Evolutionary conservation across 1,140 invertebrate species (phyloP).

Genomic region (Heliconius congener): DNA sequence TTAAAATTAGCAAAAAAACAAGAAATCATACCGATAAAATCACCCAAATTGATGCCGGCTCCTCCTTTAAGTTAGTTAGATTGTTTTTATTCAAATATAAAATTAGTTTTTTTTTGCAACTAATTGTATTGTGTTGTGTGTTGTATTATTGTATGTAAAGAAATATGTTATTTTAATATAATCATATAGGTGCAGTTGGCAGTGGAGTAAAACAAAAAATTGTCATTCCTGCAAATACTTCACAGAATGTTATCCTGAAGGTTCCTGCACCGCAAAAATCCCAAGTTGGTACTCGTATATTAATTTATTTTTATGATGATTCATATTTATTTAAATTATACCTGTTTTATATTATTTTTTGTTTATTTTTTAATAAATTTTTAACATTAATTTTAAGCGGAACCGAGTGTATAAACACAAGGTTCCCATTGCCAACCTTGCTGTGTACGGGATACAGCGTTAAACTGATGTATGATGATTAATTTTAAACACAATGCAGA

Average conservation of each 20-base stretch:
- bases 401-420: too few relatives aligned
- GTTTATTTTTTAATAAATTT: neutral
- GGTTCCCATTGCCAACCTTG: too few relatives aligned
- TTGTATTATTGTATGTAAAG: too few relatives aligned
- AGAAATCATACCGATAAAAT: constrained; percentile 75
- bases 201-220: constrained; percentile 77
- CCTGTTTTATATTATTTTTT: neutral
- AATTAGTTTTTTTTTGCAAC: too few relatives aligned
- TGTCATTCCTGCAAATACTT: constrained; percentile 83
- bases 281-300: constrained; percentile 53
- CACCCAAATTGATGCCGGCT: constrained; percentile 87
- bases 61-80: constrained; percentile 76
- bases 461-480: too few relatives aligned
- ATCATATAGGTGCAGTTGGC: constrained; percentile 42
- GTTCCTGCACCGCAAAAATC: constrained; percentile 54
- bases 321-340: neutral
- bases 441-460: too few relatives aligned
- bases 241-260: constrained; percentile 81
- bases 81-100: neutral
- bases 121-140: too few relatives aligned
- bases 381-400: too few relatives aligned
- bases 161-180: neutral
- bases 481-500: too few relatives aligned
- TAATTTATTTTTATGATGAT: constrained; percentile 7
- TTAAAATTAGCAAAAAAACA: constrained; percentile 57